phyloP scores from a whole-genome alignment of 1,140 invertebrate species.

The Frieseomelitta varia region DNA sequence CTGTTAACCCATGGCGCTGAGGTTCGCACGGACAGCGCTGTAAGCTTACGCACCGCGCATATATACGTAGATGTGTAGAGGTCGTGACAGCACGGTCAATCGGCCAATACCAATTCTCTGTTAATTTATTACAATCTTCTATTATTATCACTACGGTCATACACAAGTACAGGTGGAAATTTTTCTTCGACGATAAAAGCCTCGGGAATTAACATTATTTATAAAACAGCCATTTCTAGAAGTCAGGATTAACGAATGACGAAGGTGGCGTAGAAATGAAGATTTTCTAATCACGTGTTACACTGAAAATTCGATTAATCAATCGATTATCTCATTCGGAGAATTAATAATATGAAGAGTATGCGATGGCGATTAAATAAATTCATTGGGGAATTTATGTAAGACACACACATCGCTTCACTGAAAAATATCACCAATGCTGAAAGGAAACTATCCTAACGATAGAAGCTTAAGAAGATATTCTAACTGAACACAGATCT shows the following conservation, averaged over 20 bases:
- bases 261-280: background rate
- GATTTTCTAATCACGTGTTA: background rate
- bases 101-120: slow-evolving; percentile 74
- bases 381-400: slow-evolving; percentile 7
- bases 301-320: background rate
- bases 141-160: slow-evolving; percentile 61
- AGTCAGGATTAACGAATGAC: background rate
- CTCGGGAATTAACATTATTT: background rate
- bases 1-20: slow-evolving; percentile 61
- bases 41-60: slow-evolving; percentile 39
- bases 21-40: slow-evolving; percentile 68
- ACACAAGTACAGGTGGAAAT: slow-evolving; percentile 42
- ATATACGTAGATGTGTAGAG: slow-evolving; percentile 47
- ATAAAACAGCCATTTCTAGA: background rate
- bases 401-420: background rate
- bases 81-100: slow-evolving; percentile 70
- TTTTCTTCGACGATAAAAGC: background rate
- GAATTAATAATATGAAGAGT: background rate
- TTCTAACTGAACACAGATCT: background rate
- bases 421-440: background rate
- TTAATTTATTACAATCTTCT: slow-evolving; percentile 75
- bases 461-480: background rate
- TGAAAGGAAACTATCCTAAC: background rate
- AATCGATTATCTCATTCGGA: background rate
- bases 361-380: background rate